A percentile compares a stretch with the other conserved stretches of the same genome.
phyloP scores from a whole-genome alignment of 2,113 vertebrate species.

The Embiotoca jacksoni region DNA sequence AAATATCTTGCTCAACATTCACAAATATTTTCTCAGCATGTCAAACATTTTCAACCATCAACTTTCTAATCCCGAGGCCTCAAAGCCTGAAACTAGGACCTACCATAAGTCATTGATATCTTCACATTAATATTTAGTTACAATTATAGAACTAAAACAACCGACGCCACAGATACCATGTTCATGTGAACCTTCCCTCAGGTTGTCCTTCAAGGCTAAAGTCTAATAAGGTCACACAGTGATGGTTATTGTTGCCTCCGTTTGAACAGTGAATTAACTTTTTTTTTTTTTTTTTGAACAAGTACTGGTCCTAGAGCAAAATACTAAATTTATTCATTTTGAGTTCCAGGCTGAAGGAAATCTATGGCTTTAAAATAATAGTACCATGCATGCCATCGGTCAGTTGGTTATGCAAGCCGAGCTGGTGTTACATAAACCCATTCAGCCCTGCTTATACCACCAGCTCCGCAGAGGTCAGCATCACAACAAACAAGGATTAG shows the following conservation, averaged over 20 bases:
- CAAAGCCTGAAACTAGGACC: too few relatives aligned
- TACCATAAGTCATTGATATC: too few relatives aligned
- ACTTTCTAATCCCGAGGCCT: too few relatives aligned
- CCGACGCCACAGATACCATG: background rate
- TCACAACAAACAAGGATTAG: conserved; percentile 50
- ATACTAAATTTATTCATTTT: conserved; percentile 18
- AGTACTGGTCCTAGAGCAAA: conserved; percentile 15
- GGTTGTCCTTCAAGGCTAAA: conserved; percentile 19
- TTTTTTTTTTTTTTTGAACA: conserved; percentile 17
- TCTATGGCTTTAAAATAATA: conserved; percentile 22
- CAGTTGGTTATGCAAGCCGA: conserved; percentile 47
- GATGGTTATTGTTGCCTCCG: conserved; percentile 24
- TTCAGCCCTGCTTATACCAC: conserved; percentile 29
- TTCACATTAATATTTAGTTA: background rate
- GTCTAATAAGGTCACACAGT: conserved; percentile 18
- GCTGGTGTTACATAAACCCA: conserved; percentile 54
- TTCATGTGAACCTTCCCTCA: background rate
- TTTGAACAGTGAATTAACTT: conserved; percentile 21
- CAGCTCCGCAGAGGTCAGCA: conserved; percentile 33
- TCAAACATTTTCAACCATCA: too few relatives aligned
- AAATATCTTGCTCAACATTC: background rate
- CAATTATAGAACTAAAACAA: background rate
- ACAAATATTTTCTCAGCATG: too few relatives aligned
- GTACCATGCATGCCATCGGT: conserved; percentile 20
- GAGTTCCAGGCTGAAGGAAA: conserved; percentile 20